Conservation (phyloP, 2,797 vertebrate species). For the Gallinago stenura region DNA sequence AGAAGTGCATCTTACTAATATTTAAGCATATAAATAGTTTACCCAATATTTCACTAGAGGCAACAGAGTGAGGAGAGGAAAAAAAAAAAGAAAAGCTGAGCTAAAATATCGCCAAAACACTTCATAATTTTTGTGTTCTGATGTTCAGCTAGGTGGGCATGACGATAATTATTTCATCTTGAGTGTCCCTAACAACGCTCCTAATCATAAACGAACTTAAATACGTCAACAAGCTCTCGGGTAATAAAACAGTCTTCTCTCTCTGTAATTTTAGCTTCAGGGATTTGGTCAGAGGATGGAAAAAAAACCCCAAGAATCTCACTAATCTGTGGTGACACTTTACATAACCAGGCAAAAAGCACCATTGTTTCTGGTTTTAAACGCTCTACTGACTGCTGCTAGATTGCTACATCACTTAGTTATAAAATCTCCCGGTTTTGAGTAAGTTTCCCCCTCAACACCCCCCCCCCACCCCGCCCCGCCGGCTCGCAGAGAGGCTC, state of each 20-base stretch:
- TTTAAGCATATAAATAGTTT: background rate
- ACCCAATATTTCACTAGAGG: background rate
- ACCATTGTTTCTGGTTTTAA: background rate
- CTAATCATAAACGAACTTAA: background rate
- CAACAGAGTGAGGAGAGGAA: accelerated
- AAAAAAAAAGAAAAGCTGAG: background rate
- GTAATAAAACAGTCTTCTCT: background rate
- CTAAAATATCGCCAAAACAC: background rate
- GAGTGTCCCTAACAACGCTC: background rate
- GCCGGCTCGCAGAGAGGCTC: too few relatives aligned
- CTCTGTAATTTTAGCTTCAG: background rate
- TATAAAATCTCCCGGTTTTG: background rate
- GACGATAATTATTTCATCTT: background rate
- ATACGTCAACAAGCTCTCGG: background rate
- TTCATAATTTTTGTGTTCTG: background rate
- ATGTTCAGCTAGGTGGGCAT: background rate
- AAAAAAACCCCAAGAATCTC: background rate
- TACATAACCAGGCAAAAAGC: constrained; percentile 47
- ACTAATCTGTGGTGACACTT: background rate
- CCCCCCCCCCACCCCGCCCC: background rate
- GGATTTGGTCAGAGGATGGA: background rate
- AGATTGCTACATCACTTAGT: background rate
- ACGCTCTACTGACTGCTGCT: background rate
- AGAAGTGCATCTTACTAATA: background rate
- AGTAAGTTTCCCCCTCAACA: background rate